Conservation (phyloP, 2,113 vertebrate species). For the Pituophis catenifer region DNA sequence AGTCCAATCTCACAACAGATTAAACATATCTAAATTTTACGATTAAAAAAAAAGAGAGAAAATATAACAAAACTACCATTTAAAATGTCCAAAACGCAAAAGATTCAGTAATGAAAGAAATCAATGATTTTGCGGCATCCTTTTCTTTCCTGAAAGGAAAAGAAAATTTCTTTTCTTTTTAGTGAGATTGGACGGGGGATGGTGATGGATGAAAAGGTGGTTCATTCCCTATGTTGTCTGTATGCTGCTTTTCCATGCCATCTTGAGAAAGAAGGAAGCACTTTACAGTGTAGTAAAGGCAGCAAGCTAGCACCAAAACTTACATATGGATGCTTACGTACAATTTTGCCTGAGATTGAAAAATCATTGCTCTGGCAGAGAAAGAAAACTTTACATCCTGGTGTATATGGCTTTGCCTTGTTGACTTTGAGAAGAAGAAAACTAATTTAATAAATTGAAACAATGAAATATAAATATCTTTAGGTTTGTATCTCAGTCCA, state of each 20-base stretch:
- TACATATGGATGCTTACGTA: not conserved
- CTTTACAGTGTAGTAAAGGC: not conserved
- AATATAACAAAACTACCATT: not conserved
- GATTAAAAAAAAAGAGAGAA: not conserved
- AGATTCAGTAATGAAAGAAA: not conserved
- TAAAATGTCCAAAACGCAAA: not conserved
- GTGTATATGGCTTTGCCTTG: not conserved
- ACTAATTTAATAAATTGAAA: not conserved
- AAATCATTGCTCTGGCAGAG: not conserved
- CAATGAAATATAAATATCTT: not conserved
- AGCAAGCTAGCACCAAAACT: not conserved
- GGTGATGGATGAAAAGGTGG: not conserved
- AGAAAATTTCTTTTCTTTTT: not conserved
- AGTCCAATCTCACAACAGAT: not conserved
- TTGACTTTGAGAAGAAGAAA: not conserved
- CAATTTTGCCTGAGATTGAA: not conserved
- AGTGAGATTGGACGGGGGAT: not conserved
- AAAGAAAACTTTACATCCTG: not conserved
- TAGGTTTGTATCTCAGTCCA: conserved; percentile 87
- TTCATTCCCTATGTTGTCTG: not conserved
- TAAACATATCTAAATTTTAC: not conserved
- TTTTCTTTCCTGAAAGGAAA: not conserved
- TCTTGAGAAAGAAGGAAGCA: not conserved
- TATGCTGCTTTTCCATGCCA: not conserved
- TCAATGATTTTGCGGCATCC: not conserved